These are phyloP conservation scores for Microcaecilia unicolor DNA, from an alignment of 2,797 vertebrate species.

Conservation along the genomic window DNA sequence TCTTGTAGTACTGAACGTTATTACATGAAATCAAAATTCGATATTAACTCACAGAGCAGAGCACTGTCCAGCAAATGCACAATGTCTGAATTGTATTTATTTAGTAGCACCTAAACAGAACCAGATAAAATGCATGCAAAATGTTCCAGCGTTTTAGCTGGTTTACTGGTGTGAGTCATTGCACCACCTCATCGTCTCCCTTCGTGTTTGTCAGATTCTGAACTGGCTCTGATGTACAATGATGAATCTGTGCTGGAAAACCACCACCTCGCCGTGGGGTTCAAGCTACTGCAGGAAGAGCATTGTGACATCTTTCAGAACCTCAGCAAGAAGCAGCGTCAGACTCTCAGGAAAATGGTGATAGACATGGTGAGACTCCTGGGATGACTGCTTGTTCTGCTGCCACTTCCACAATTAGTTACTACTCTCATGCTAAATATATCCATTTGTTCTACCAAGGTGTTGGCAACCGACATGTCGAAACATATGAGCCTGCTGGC, in stretches of 20 bases:
- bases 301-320: conserved; percentile 98
- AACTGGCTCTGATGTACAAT: conserved; percentile 96
- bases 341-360: conserved; percentile 90
- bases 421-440: not conserved
- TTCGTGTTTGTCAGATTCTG: conserved; percentile 67
- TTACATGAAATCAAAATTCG: no score
- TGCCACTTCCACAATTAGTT: not conserved
- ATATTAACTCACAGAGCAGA: no score
- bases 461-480: conserved; percentile 96
- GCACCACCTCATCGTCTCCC: rapidly evolving
- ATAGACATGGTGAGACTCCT: conserved; percentile 84
- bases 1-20: no score
- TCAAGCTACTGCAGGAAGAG: conserved; percentile 94
- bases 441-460: conserved; percentile 47
- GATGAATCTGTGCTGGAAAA: conserved; percentile 97
- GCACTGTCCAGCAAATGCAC: no score
- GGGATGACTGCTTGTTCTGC: no score
- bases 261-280: conserved; percentile 92
- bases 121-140: no score
- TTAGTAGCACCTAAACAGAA: no score
- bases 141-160: no score
- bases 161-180: not conserved
- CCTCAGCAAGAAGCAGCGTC: conserved; percentile 87
- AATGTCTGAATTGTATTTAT: rapidly evolving
- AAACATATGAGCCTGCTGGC: conserved; percentile 96